Evolutionary conservation across 2,113 vertebrate species (phyloP), one percentile per base, ranked within the genome.

Genomic region (Grus americana): DNA sequence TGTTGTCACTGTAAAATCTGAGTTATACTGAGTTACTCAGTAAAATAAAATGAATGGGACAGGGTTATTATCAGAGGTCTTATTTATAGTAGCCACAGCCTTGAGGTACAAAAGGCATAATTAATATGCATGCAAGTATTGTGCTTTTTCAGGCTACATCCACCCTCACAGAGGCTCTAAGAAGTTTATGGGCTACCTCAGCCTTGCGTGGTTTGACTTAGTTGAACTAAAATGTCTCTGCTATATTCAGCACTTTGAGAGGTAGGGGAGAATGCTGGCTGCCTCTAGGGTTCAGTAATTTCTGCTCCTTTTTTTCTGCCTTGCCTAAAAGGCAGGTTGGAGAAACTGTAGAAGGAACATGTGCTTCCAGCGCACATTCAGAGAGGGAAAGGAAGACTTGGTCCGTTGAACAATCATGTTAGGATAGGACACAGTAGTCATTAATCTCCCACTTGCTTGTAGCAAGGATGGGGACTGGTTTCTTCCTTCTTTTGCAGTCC

Each of bases 141-240:
- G 70, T 79, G 70, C 57, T 89, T 92, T 82, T 75, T 66, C 27
- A 52, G 73, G 24, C 66, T 92, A 17, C 44, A 9, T 79, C 55
- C 19, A 22, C 32, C 13, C 42, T 72, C 40, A 32, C 26, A 40
- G 59, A 85, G 23, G 29, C 42, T 73, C 10, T 29, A 34, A 57
- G 86, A 84, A 68, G 54, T 74, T 81, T 46, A 36, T 52, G 73
- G 42, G 30, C 87, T 76, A 29, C 59, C 29, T 79, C 65, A 63
- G 76, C 29, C 57, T 62, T 4, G 1, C 0, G 4, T 47, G 36
- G 24, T 62, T 95, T 0, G 0, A 32, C 50, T 84, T 68, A 61
- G 21, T 46, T 57, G 61, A 75, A 21, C 47, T 91, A 9, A 62
- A 83, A 66, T 70, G 40, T 58, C 55, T 68, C 22, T 74, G 11